Evolutionary conservation across 2,888 invertebrate genomes (phyloP).

Genomic region (Trissolcus japonicus): DNA sequence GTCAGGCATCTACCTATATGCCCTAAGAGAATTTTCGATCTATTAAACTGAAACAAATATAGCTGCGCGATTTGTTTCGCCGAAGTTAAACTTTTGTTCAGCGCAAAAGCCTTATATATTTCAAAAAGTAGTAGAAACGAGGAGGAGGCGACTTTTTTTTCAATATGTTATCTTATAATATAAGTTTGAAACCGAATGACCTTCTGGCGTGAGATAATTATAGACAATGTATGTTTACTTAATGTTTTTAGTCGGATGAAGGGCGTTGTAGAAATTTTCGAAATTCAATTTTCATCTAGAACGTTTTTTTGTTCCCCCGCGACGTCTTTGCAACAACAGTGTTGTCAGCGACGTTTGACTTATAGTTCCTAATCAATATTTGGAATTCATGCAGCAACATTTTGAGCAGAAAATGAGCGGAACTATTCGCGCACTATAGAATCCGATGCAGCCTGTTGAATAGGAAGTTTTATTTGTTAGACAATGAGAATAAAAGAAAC

Average conservation of each 20-base stretch:
- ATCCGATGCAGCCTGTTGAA: too few relatives aligned
- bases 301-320: background rate
- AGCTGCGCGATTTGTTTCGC: too few relatives aligned
- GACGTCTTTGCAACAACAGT: background rate
- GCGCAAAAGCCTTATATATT: background rate
- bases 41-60: too few relatives aligned
- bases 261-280: constrained; percentile 22
- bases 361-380: too few relatives aligned
- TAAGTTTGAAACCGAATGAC: constrained; percentile 38
- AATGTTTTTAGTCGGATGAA: constrained; percentile 21
- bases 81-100: background rate
- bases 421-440: too few relatives aligned
- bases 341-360: too few relatives aligned
- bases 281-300: background rate
- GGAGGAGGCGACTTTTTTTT: constrained; percentile 7
- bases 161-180: constrained; percentile 35
- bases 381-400: too few relatives aligned
- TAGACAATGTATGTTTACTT: constrained; percentile 36
- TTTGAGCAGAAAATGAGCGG: too few relatives aligned
- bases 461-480: too few relatives aligned
- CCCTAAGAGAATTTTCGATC: too few relatives aligned
- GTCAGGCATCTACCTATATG: too few relatives aligned
- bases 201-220: constrained; percentile 38
- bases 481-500: too few relatives aligned
- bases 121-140: background rate